These are phyloP conservation scores for Pangasius macronema DNA, from an alignment of 2,797 vertebrate species.

Conservation along the genomic window DNA sequence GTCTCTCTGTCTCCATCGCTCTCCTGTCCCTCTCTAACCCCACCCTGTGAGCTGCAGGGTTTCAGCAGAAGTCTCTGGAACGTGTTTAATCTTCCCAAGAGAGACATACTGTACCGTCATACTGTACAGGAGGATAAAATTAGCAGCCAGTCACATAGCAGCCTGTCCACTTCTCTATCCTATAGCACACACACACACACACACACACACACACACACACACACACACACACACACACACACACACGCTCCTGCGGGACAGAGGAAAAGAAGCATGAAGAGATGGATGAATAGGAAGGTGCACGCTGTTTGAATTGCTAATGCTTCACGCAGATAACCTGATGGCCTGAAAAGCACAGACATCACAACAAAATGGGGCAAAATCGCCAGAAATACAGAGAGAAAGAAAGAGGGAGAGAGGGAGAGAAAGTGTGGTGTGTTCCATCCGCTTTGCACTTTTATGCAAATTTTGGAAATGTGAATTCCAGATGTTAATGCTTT, in stretches of 20 bases:
- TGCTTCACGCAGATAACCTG: background rate
- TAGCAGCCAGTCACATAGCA: constrained; percentile 71
- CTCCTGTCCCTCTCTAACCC: background rate
- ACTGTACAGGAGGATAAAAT: constrained; percentile 75
- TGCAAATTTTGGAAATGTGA: background rate
- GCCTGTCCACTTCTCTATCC: constrained; percentile 66
- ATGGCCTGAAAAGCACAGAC: background rate
- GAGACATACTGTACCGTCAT: constrained; percentile 49
- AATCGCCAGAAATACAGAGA: background rate
- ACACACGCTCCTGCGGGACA: background rate
- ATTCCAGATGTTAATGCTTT: background rate
- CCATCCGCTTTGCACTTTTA: background rate
- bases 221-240: too few species aligned
- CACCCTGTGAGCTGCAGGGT: background rate
- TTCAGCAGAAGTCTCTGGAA: constrained; percentile 49
- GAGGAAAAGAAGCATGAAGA: background rate
- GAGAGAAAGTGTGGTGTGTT: background rate
- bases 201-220: constrained; percentile 30
- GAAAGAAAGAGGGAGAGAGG: background rate
- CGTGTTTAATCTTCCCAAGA: constrained; percentile 56
- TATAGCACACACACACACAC: constrained; percentile 34
- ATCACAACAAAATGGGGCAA: constrained; percentile 2
- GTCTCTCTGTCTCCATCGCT: background rate
- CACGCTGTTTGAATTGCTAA: background rate
- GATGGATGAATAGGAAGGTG: background rate